phyloP scores from a whole-genome alignment of 2,888 invertebrate species.

The Sussaba pulchella region DNA sequence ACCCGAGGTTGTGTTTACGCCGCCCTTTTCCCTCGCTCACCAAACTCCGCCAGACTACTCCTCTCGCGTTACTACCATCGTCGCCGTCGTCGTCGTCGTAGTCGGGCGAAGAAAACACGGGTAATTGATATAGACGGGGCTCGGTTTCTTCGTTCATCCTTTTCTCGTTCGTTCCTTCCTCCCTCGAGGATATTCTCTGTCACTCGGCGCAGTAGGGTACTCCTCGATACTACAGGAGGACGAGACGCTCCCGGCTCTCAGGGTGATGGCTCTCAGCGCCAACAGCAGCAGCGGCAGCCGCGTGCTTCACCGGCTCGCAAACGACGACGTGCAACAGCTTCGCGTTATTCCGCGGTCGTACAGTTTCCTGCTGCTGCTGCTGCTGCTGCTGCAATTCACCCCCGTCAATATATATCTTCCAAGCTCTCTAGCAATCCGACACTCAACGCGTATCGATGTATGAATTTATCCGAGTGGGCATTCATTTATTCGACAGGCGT shows the following conservation, averaged over 20 bases:
- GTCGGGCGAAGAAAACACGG: constrained; percentile 70
- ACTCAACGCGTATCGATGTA: constrained; percentile 45
- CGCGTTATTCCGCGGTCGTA: constrained; percentile 48
- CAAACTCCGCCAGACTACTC: constrained; percentile 15
- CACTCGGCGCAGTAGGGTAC: constrained; percentile 39
- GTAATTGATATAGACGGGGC: constrained; percentile 75
- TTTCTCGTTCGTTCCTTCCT: constrained; percentile 34
- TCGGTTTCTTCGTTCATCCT: constrained; percentile 53
- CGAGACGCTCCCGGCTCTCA: constrained; percentile 33
- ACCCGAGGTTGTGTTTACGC: constrained; percentile 23
- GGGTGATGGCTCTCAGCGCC: constrained; percentile 41
- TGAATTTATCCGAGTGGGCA: constrained; percentile 28
- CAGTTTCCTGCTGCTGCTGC: constrained; percentile 9
- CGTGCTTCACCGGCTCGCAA: constrained; percentile 30
- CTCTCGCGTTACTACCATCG: constrained; percentile 47
- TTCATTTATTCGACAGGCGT: constrained; percentile 32
- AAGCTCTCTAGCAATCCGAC: constrained; percentile 18
- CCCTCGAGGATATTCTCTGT: constrained; percentile 40
- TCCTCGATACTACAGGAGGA: constrained; percentile 34
- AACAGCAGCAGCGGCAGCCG: constrained; percentile 37
- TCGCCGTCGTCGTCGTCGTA: constrained; percentile 32
- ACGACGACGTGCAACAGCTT: constrained; percentile 45
- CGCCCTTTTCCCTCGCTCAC: constrained; percentile 4
- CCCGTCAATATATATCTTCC: constrained; percentile 27
- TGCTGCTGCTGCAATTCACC: neutral